phyloP scores from a whole-genome alignment of 1,140 invertebrate genomes.

The Brachionus rubens region DNA sequence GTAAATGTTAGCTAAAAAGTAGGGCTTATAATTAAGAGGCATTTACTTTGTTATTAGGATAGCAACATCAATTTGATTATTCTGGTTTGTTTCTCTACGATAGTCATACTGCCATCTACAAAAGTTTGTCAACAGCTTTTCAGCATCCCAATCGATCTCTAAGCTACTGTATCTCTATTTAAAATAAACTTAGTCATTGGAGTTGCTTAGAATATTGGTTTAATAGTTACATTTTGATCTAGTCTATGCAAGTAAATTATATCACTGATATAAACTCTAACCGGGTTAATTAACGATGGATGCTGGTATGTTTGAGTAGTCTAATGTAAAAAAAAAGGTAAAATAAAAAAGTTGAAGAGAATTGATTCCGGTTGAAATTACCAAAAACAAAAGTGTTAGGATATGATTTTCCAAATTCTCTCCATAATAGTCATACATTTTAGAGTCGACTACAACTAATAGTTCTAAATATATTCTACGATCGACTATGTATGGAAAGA shows the following conservation, averaged over 20 bases:
- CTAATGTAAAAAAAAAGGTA: not conserved
- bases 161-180: not conserved
- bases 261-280: slow-evolving; percentile 79
- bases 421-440: slow-evolving; percentile 71
- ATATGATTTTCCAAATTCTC: slow-evolving; percentile 67
- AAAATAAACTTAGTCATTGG: too few species aligned
- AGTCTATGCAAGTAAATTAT: slow-evolving; percentile 72
- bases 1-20: not conserved
- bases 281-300: slow-evolving; percentile 80
- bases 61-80: slow-evolving; percentile 30
- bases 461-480: slow-evolving; percentile 78
- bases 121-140: slow-evolving; percentile 4
- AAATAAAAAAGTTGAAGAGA: not conserved
- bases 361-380: slow-evolving; percentile 59
- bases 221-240: slow-evolving; percentile 2
- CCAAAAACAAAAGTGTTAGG: slow-evolving; percentile 88
- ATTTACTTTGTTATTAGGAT: slow-evolving; percentile 38
- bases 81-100: not conserved
- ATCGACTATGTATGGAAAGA: slow-evolving; percentile 57
- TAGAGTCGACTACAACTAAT: slow-evolving; percentile 78
- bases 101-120: slow-evolving; percentile 43
- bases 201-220: not conserved
- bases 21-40: not conserved
- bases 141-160: slow-evolving; percentile 23
- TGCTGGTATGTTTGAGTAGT: slow-evolving; percentile 70